Base-by-base conservation (phyloP, 2,797 vertebrate species). In the Betta splendens region DNA sequence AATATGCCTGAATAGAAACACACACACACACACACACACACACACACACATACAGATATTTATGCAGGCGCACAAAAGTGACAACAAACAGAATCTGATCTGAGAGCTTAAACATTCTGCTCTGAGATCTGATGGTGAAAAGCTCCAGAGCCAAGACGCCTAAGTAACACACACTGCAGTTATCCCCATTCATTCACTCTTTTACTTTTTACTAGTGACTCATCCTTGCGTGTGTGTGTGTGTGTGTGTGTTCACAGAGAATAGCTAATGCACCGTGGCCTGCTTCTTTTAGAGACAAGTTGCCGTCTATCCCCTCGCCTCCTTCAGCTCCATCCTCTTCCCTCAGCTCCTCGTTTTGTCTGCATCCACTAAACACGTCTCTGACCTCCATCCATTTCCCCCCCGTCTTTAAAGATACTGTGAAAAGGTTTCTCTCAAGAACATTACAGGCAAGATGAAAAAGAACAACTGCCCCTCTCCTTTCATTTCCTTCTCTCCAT, bases 171-270 rank as follows among this genome's bases (percentile, higher is more conserved):
- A 64, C 31, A 20, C 62, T 54, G 55, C 68, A 59, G 33, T 65
- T 43, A 69, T 47, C 32, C 40, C 38, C 31, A 49, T 65, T 82
- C 70, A 85, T 87, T 79, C 78, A 80, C 46, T 74, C 70, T 43
- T 64, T 76, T 74, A 44, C 25, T 20, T 13, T 50, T 61, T 47
- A 21, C 60, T 20, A 45, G 69, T 84, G 77, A 84, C 71, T 87
- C 77, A 85, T 71, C 58, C 36, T 55, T 28, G 17, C 37, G 63
- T 42, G 48, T 55, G 60, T 49, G 45, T 37, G 32, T 33, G n/a
- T n/a, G 45, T 55, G 23, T 44, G 36, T 64, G 46, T 40, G 54
- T 52, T 72, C 66, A 53, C 47, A 77, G 33, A 69, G 70, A 75
- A 71, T 59, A 48, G 47, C 43, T 81, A 77, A 84, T 74, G 64